Conservation (phyloP, 2,888 invertebrate genomes). For the Andrena trimmerana region DNA sequence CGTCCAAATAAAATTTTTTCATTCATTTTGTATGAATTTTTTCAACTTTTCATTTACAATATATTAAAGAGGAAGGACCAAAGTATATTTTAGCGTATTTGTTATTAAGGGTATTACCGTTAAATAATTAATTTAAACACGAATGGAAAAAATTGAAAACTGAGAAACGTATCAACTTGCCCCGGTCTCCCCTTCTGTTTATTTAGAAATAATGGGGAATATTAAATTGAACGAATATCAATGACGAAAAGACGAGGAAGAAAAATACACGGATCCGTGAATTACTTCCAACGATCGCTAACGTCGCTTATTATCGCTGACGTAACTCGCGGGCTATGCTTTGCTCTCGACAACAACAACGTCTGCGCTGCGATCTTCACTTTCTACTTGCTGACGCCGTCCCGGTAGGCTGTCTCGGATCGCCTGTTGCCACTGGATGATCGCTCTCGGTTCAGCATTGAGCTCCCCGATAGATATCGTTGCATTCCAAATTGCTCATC, state of each 20-base stretch:
- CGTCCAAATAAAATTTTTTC: too few relatives aligned
- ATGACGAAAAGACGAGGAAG: neutral
- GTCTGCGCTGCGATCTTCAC: slow-evolving; percentile 58
- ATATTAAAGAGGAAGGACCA: too few relatives aligned
- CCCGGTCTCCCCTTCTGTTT: too few relatives aligned
- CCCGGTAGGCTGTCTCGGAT: slow-evolving; percentile 46
- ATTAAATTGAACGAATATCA: too few relatives aligned
- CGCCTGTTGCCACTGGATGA: slow-evolving; percentile 49
- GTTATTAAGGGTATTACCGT: too few relatives aligned
- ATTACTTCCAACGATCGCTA: slow-evolving; percentile 60
- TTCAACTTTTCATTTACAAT: too few relatives aligned
- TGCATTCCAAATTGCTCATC: slow-evolving; percentile 7
- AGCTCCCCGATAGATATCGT: slow-evolving; percentile 29
- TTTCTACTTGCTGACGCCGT: slow-evolving; percentile 70
- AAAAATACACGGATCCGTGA: slow-evolving; percentile 32
- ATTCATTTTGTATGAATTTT: too few relatives aligned
- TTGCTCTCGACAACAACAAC: slow-evolving; percentile 51
- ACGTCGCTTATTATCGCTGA: slow-evolving; percentile 62
- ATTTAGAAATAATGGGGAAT: too few relatives aligned
- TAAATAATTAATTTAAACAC: too few relatives aligned
- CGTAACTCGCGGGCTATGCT: slow-evolving; percentile 60
- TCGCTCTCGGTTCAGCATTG: slow-evolving; percentile 20
- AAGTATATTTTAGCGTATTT: too few relatives aligned
- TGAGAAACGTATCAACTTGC: too few relatives aligned
- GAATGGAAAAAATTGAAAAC: too few relatives aligned